These are phyloP conservation scores for Phaonia tiefii DNA, from an alignment of 2,888 invertebrate genomes.

Conservation along the genomic window DNA sequence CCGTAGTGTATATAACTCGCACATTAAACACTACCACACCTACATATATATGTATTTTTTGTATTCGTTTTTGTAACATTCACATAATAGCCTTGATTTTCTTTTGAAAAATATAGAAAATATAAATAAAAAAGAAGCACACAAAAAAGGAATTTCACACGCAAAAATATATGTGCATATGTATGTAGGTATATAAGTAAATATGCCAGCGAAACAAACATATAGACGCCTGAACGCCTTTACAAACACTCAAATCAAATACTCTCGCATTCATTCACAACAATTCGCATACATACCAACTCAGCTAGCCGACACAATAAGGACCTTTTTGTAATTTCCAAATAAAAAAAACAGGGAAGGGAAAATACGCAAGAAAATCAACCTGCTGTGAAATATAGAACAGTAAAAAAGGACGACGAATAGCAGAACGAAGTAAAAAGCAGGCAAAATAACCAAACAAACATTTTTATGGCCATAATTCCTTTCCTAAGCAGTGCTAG, in stretches of 20 bases:
- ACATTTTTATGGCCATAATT: conserved; percentile 52
- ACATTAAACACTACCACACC: conserved; percentile 5
- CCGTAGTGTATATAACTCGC: too few species aligned
- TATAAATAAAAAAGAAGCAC: conserved; percentile 31
- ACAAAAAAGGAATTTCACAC: conserved; percentile 25
- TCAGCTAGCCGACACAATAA: conserved; percentile 33
- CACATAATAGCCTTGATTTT: conserved; percentile 45
- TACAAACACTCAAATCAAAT: conserved; percentile 48
- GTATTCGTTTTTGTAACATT: conserved; percentile 23
- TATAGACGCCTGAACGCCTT: conserved; percentile 40
- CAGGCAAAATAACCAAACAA: conserved; percentile 52
- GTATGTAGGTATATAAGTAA: too few species aligned
- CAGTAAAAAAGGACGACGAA: conserved; percentile 68
- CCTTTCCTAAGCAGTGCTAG: too few species aligned
- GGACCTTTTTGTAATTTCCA: conserved; percentile 28
- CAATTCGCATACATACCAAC: conserved; percentile 58
- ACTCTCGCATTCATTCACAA: conserved; percentile 69
- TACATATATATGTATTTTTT: conserved; percentile 25
- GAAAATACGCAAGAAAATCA: conserved; percentile 67
- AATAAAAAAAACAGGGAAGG: conserved; percentile 11
- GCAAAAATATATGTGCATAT: too few species aligned
- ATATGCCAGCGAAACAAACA: conserved; percentile 69
- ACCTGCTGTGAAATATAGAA: conserved; percentile 71
- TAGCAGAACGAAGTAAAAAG: conserved; percentile 57
- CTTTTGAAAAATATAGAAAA: neutral